Percentiles rank a stretch among this genome's conserved stretches.
These are phyloP conservation scores for Thinocorus orbignyianus DNA, from an alignment of 2,113 vertebrate species.

Conservation along the genomic window DNA sequence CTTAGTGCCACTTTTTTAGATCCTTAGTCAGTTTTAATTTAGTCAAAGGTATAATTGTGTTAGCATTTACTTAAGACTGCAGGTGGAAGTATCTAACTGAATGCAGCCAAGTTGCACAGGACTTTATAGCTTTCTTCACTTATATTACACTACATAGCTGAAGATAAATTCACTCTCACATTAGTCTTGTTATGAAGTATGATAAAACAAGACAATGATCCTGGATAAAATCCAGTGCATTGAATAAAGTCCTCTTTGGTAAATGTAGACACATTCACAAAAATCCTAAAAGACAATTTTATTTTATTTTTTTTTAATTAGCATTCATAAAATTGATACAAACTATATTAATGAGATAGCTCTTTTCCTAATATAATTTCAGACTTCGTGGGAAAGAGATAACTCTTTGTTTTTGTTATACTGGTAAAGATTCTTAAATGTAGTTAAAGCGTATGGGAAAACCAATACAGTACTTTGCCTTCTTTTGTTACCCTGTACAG, in stretches of 20 bases:
- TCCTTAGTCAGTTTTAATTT: slow-evolving; percentile 6
- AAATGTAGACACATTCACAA: not conserved
- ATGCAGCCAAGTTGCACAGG: not conserved
- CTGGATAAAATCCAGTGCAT: not conserved
- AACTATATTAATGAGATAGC: not conserved
- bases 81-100: not conserved
- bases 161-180: not conserved
- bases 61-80: not conserved
- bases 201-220: not conserved
- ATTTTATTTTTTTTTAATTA: not conserved
- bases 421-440: not conserved
- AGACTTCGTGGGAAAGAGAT: rapidly evolving
- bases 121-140: not conserved
- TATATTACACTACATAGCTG: not conserved
- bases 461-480: not conserved
- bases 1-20: not conserved
- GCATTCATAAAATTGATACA: not conserved
- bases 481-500: not conserved
- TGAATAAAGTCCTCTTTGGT: not conserved
- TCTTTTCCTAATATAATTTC: not conserved
- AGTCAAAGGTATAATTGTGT: not conserved
- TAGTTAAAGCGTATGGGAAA: not conserved
- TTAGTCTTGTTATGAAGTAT: not conserved
- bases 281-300: not conserved
- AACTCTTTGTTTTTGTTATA: not conserved